These are phyloP conservation scores for Clunio marinus DNA, from an alignment of 2,888 invertebrate genomes.

Conservation along the genomic window DNA sequence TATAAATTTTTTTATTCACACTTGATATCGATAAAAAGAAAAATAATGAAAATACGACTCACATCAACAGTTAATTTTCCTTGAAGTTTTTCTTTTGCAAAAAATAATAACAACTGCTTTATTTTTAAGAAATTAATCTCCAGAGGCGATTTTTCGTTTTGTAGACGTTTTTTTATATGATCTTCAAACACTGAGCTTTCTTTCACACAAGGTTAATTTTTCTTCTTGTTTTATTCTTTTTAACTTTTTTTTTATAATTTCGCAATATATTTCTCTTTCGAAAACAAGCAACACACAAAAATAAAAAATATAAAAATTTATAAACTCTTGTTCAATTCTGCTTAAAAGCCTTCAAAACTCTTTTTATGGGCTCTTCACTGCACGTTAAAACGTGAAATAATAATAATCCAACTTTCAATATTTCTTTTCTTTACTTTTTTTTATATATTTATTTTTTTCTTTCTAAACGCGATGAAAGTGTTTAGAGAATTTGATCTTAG, in stretches of 20 bases:
- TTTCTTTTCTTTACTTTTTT: not conserved
- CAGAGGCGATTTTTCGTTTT: conserved; percentile 16
- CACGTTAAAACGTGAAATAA: not conserved
- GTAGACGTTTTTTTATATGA: conserved; percentile 16
- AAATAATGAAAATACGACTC: conserved; percentile 27
- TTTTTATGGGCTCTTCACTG: conserved; percentile 2
- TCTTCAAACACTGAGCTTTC: conserved; percentile 25
- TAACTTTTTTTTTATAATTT: not conserved
- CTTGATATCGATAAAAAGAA: conserved; percentile 11
- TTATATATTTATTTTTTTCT: too few relatives aligned
- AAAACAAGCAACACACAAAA: not conserved
- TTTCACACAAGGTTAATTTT: conserved; percentile 30
- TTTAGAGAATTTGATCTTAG: not conserved
- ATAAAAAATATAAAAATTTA: too few relatives aligned
- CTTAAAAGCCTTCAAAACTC: not conserved
- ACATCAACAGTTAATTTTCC: conserved; percentile 32
- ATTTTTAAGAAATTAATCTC: conserved; percentile 26
- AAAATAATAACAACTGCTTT: conserved; percentile 24
- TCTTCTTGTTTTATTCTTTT: not conserved
- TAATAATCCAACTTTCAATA: conserved; percentile 10
- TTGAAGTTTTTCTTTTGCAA: conserved; percentile 6
- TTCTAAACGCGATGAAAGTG: not conserved
- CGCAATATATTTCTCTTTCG: not conserved
- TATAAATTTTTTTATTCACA: too few relatives aligned
- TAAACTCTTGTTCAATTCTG: not conserved